These are phyloP conservation scores for Halcyon malimbica DNA, from an alignment of 2,113 vertebrate species.

Conservation along the genomic window DNA sequence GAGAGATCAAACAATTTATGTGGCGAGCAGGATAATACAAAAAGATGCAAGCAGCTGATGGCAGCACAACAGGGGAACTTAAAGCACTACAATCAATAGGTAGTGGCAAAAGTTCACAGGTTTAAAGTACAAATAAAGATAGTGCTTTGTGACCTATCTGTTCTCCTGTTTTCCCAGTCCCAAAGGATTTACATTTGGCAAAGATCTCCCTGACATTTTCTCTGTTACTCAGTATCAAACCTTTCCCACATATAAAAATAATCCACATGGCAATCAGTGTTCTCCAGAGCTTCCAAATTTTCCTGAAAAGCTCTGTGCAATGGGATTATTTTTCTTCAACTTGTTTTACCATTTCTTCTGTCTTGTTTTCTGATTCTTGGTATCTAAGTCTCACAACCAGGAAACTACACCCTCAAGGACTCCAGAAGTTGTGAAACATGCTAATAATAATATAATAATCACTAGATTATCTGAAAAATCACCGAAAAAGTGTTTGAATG, in stretches of 20 bases:
- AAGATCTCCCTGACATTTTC: neutral
- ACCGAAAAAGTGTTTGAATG: neutral
- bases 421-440: neutral
- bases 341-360: neutral
- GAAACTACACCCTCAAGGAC: neutral
- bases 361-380: neutral
- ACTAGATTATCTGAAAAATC: neutral
- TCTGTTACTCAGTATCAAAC: neutral
- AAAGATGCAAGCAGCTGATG: slow-evolving; percentile 19
- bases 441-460: too few relatives aligned
- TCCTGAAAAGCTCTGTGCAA: neutral
- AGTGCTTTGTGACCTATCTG: neutral
- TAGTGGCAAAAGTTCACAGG: neutral
- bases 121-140: slow-evolving; percentile 2
- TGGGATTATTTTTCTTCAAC: neutral
- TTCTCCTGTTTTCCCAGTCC: neutral
- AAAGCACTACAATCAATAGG: slow-evolving; percentile 1
- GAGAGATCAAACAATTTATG: slow-evolving; percentile 36
- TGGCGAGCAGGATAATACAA: slow-evolving; percentile 32
- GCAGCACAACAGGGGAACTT: neutral
- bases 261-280: neutral
- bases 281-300: neutral
- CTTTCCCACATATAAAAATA: neutral
- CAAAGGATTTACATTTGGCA: neutral
- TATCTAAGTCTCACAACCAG: neutral